Base-by-base conservation (phyloP, 2,888 invertebrate species). In the Melieria picta region DNA sequence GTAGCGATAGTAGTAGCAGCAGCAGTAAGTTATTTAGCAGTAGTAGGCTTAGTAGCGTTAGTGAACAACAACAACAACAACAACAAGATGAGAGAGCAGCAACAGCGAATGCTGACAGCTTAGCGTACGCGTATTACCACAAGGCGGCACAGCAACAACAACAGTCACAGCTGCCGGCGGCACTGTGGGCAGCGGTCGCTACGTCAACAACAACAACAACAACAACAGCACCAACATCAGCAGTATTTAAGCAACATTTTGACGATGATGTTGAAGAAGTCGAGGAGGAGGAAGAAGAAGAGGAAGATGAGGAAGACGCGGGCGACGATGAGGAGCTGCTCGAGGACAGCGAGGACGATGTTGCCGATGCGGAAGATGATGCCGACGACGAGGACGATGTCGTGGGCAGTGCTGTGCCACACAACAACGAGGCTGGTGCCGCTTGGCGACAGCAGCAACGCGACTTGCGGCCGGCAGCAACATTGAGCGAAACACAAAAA, bases 401-500 rank as follows among this genome's bases (percentile, higher is more conserved):
- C 47, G 43, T 7, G 5, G 42, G 4, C 42, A 3, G 43, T 3
- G 42, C 7, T 42, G 50, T 50, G 48, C 63, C 63, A 69, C 50
- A 63, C 62, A 50, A 47, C 60, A 46, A 7, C 52, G 60, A 10
- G 16, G 58, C 48, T 52, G 60, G 10, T 47, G 62, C 30, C 42
- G 64, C 43, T 13, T 46, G 30, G 46, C 57, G 46, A 45, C 60
- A 60, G 43, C 67, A 67, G 43, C 60, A 67, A 67, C 30, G 30
- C 30, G 30, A 30, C 3, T 30, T 30, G 30, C 30, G 3, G 30
- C 30, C 30, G 2, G 30, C 30, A 30, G 30, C 72, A 72, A 42
- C 47, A 47, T 16, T 13, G 2, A 13, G 11, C 13, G 11, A 52
- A 77, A 80, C 80, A 80, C 83, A 80, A 81, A 82, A 83, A 84